Evolutionary conservation across 1,140 invertebrate genomes (phyloP).

Genomic region (Nasonia giraulti): DNA sequence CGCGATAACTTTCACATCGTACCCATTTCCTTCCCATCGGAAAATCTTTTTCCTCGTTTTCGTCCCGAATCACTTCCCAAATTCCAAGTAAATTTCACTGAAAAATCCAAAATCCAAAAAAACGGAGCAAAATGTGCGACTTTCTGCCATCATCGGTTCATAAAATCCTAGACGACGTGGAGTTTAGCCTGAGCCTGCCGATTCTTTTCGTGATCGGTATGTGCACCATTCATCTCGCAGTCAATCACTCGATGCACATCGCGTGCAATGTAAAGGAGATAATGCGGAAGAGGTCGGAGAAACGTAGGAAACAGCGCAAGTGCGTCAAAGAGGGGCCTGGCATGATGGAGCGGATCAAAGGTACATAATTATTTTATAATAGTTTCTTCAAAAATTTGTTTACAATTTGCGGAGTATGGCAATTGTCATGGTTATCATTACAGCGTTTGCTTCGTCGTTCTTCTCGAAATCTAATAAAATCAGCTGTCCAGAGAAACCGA

Average conservation of each 20-base stretch:
- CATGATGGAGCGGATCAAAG: background rate
- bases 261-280: background rate
- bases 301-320: background rate
- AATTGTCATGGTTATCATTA: background rate
- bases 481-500: background rate
- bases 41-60: background rate
- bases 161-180: background rate
- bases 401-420: no score
- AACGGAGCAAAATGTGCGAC: conserved; percentile 25
- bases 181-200: background rate
- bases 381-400: no score
- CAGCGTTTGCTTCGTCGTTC: background rate
- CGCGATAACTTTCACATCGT: background rate
- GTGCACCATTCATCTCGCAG: background rate
- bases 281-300: background rate
- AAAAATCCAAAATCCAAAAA: no score
- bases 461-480: background rate
- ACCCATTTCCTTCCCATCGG: background rate
- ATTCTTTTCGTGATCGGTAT: background rate
- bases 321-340: no score
- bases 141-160: conserved; percentile 4
- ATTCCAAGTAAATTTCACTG: background rate
- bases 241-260: background rate
- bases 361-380: no score
- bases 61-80: background rate